Evolutionary conservation across 2,888 invertebrate species (phyloP), one percentile per base, ranked within the genome.

Genomic region (Platyscelio sp.): DNA sequence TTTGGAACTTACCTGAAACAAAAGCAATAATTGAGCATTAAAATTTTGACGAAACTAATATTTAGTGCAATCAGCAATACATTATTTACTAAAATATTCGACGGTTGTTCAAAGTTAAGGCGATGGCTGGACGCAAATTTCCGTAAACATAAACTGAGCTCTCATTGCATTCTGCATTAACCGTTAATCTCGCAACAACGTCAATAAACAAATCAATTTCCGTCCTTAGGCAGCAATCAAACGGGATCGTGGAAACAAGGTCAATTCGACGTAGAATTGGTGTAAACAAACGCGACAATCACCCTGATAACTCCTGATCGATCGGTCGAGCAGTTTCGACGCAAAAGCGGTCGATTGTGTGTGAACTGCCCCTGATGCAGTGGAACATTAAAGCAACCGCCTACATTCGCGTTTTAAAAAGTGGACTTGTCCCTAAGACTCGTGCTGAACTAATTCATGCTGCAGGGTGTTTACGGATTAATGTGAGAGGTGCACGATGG

Each of bases 171-270:
- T 51, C n/a, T 51, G 15, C 15, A 43, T 71, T 56, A 27, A 43
- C 15, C 60, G 20, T 46, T 60, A 72, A 60, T 72, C 24, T 24
- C 24, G 13, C 29, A 49, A 33, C 58, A 1, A 26, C 9, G n/a
- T 13, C 1, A 46, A 72, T 49, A 72, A 60, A 60, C n/a, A 33
- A 58, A 72, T 58, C 60, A 72, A 72, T 72, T 58, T 72, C 74
- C 51, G 49, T 40, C 26, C 38, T 51, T 33, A 74, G 63, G 40
- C 20, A 63, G 38, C 27, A 38, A 54, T 63, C 40, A 38, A 61
- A 38, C 20, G 51, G 51, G 33, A 63, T 74, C 51, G 20, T 24
- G 63, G 15, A 24, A 74, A 54, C 63, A 63, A 74, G 74, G 63
- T 61, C 54, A 38, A 63, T 51, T 40, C 13, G 26, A 38, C 29